Base-by-base conservation (phyloP, 2,888 invertebrate species). In the Allophyes oxyacanthae region DNA sequence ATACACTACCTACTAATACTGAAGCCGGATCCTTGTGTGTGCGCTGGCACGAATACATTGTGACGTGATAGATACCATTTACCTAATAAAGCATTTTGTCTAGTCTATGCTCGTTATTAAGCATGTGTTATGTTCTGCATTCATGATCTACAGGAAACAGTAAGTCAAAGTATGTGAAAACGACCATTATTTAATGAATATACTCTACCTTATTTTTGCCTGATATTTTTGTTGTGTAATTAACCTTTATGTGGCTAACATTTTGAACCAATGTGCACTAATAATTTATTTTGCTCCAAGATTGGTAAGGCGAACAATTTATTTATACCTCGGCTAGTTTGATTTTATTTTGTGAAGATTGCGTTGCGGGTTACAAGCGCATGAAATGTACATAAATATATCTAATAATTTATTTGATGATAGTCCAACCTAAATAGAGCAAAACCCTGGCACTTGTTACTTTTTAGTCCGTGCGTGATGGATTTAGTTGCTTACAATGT, bases 81-180 rank as follows among this genome's bases (percentile, higher is more conserved):
- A 70, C 56, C 74, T 68, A 77, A 66, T 77, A 75, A 82, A 81
- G 86, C 82, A 85, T 87, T 85, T 72, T 83, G 85, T 87, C 67
- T 87, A 89, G 87, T 87, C 76, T 82, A 82, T 85, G 87, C 85
- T 85, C 88, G 90, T 88, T 82, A 90, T 85, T 88, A 93, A 93
- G 93, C 93, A 93, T 93, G 93, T 93, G 88, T 91, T 92, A 89
- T 93, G 93, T 93, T 89, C 90, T 86, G 92, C 92, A 92, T 94
- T 91, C 95, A 89, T 94, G 83, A 81, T 94, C 95, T 92, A 94
- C 96, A 96, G 96, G 96, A 96, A 96, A 95, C 95, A 96, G 96
- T 96, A 96, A 96, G 96, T 96, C 91, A 91, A 91, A 89, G 93
- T 93, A 93, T 91, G 93, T 92, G 83, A 83, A 86, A 84, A 82